These are phyloP conservation scores for Podocnemis expansa DNA, from an alignment of 2,113 vertebrate species.

Conservation along the genomic window DNA sequence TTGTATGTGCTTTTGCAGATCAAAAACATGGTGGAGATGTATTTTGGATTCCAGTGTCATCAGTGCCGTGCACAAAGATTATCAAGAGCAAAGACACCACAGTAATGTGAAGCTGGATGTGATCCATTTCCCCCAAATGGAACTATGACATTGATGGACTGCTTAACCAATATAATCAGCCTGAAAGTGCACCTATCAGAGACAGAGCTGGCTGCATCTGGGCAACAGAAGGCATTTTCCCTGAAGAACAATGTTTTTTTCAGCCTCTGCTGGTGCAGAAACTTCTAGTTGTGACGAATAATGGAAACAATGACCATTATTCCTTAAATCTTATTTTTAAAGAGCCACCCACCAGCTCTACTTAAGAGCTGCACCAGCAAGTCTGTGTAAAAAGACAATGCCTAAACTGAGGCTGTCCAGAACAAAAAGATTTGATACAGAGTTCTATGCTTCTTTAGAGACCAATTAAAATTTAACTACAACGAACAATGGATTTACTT, in stretches of 20 bases:
- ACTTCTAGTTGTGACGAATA: not conserved
- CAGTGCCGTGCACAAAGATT: not conserved
- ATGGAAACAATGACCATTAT: not conserved
- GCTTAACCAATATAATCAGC: not conserved
- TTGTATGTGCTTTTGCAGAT: not conserved
- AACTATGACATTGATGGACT: not conserved
- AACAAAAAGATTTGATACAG: not conserved
- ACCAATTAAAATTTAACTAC: not conserved
- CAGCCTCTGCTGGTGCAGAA: not conserved
- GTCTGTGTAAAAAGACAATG: not conserved
- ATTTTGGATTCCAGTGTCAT: not conserved
- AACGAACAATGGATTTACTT: not conserved
- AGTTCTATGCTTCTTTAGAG: not conserved
- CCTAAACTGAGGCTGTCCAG: not conserved
- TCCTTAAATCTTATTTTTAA: not conserved
- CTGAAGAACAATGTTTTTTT: not conserved
- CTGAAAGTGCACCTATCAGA: not conserved
- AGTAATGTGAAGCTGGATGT: not conserved
- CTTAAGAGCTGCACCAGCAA: not conserved
- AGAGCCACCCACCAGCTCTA: not conserved
- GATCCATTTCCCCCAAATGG: not conserved
- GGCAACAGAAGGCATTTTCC: not conserved
- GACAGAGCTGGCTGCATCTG: not conserved
- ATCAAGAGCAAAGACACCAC: not conserved
- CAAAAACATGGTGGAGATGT: not conserved